Conservation (phyloP, 2,113 vertebrate genomes). For the Limanda limanda region DNA sequence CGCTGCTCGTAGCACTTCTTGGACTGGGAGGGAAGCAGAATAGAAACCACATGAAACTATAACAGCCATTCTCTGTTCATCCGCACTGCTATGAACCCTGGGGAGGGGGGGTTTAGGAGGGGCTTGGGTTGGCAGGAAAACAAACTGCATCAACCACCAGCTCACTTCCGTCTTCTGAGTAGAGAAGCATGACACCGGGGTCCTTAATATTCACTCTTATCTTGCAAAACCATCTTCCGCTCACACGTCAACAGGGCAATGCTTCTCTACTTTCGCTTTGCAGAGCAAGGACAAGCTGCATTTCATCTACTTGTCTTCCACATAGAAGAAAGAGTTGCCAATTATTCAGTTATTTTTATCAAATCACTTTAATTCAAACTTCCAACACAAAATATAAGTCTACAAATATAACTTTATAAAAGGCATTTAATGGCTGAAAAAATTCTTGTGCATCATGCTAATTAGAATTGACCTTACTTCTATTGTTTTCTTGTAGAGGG, state of each 20-base stretch:
- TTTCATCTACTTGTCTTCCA: no score
- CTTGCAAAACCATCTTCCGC: conserved; percentile 1
- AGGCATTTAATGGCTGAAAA: neutral
- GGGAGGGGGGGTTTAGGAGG: neutral
- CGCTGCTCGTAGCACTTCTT: conserved; percentile 92
- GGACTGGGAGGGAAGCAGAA: conserved; percentile 78
- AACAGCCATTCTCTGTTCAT: neutral
- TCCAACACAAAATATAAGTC: neutral
- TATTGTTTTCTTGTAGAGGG: conserved; percentile 91
- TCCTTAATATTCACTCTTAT: neutral
- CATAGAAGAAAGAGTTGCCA: no score
- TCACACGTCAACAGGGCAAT: neutral
- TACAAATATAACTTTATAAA: neutral
- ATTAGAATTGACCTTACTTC: conserved; percentile 83
- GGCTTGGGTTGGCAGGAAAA: neutral
- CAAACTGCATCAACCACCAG: neutral
- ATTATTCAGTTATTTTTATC: no score
- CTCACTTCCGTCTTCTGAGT: conserved; percentile 43
- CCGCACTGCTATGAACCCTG: neutral
- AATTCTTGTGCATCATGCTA: neutral
- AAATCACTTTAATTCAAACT: no score
- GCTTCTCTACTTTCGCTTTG: neutral
- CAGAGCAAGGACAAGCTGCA: no score
- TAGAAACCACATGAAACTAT: conserved; percentile 36
- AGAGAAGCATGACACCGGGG: neutral